Percentiles rank a stretch among this genome's conserved stretches.
phyloP scores from a whole-genome alignment of 2,797 vertebrate genomes.

The Smutsia gigantea region DNA sequence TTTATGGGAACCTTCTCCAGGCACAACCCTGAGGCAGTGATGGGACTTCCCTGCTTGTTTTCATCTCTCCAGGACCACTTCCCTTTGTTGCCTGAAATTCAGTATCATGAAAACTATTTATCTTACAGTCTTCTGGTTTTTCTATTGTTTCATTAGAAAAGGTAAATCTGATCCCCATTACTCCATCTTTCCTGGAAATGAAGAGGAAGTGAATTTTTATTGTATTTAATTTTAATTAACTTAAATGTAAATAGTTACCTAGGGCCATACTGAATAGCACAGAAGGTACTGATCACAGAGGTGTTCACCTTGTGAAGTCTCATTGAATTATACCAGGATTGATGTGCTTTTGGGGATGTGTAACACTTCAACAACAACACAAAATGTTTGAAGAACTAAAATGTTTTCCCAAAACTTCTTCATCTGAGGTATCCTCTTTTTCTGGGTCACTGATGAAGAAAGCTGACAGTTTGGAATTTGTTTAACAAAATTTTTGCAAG shows the following conservation, averaged over 20 bases:
- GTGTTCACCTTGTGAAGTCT: conserved; percentile 26
- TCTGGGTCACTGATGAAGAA: not conserved
- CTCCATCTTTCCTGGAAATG: not conserved
- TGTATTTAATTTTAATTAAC: conserved; percentile 60
- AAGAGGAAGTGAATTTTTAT: conserved; percentile 21
- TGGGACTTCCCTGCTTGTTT: not conserved
- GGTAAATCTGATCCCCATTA: not conserved
- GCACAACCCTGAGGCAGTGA: not conserved
- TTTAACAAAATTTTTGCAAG: conserved; percentile 3
- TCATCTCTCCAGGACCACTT: not conserved
- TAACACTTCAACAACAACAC: not conserved
- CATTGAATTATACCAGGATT: not conserved
- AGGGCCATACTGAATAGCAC: not conserved
- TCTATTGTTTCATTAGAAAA: not conserved
- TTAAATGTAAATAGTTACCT: conserved; percentile 26
- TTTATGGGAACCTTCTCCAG: not conserved
- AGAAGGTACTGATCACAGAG: conserved; percentile 28
- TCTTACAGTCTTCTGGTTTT: not conserved
- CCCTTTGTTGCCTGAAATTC: not conserved
- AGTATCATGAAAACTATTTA: not conserved
- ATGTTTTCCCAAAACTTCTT: not conserved
- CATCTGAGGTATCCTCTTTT: not conserved
- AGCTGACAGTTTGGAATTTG: not conserved
- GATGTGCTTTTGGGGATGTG: not conserved
- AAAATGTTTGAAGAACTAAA: conserved; percentile 11